Evolutionary conservation across 2,113 vertebrate genomes (phyloP).

Genomic region (Rafetus swinhoei): DNA sequence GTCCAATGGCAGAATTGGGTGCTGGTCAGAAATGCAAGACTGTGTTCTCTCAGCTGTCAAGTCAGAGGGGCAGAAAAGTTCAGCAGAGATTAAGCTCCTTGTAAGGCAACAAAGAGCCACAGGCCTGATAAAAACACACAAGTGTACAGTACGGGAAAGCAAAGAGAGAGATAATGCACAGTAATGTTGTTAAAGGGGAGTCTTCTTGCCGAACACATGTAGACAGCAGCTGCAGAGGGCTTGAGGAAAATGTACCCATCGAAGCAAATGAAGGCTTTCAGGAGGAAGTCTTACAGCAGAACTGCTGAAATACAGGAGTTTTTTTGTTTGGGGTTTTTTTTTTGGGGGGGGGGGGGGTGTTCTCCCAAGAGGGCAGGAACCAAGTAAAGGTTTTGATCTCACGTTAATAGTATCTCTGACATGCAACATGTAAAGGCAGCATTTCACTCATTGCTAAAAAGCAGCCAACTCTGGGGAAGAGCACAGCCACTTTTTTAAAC

Average conservation of each 20-base stretch:
- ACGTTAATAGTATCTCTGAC: not conserved
- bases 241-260: not conserved
- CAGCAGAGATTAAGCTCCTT: constrained; percentile 61
- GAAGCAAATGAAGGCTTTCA: not conserved
- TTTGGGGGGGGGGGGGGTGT: too few relatives aligned
- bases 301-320: too few relatives aligned
- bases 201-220: not conserved
- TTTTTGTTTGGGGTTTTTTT: too few relatives aligned
- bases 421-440: not conserved
- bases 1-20: not conserved
- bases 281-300: not conserved
- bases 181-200: not conserved
- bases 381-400: not conserved
- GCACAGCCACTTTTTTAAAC: not conserved
- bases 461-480: not conserved
- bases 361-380: too few relatives aligned
- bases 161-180: accelerated
- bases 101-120: constrained; percentile 66
- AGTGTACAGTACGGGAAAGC: accelerated
- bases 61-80: constrained; percentile 45
- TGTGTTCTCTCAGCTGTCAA: constrained; percentile 76
- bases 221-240: not conserved
- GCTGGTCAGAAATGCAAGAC: constrained; percentile 47
- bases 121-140: constrained; percentile 21
- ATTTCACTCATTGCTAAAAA: not conserved